Evolutionary conservation across 2,888 invertebrate species (phyloP).

Genomic region (Ophioninae sp.): DNA sequence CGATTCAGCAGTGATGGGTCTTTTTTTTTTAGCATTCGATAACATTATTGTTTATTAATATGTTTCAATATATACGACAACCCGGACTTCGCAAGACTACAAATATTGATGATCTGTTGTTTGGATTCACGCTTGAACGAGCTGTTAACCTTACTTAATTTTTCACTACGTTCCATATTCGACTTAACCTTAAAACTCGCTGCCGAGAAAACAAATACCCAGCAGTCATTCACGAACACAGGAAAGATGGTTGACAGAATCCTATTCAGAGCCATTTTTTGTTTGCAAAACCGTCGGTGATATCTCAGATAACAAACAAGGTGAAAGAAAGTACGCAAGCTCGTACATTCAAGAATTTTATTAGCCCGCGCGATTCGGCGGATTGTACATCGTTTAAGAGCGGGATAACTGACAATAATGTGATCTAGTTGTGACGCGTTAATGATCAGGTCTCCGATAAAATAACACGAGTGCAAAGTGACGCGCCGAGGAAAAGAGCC

Average conservation of each 20-base stretch:
- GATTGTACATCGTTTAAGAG: background rate
- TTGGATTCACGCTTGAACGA: too few species aligned
- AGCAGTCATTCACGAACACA: too few species aligned
- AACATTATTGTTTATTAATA: too few species aligned
- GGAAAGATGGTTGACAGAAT: background rate
- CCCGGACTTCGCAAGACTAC: too few species aligned
- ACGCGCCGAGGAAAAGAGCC: background rate
- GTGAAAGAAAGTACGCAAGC: background rate
- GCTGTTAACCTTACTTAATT: too few species aligned
- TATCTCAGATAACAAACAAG: background rate
- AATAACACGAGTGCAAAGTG: constrained; percentile 30
- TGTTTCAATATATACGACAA: too few species aligned
- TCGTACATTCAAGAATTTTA: constrained; percentile 9
- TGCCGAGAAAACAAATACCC: too few species aligned
- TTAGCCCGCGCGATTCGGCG: background rate
- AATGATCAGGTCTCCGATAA: background rate
- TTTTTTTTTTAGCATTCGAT: too few species aligned
- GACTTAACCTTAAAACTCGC: too few species aligned
- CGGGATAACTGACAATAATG: background rate
- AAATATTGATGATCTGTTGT: too few species aligned
- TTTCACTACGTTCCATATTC: too few species aligned
- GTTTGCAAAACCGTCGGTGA: background rate
- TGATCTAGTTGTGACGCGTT: background rate
- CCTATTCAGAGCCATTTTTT: background rate
- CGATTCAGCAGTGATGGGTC: too few species aligned